Base-by-base conservation (phyloP, 2,888 invertebrate genomes). In the Tachina grossa region DNA sequence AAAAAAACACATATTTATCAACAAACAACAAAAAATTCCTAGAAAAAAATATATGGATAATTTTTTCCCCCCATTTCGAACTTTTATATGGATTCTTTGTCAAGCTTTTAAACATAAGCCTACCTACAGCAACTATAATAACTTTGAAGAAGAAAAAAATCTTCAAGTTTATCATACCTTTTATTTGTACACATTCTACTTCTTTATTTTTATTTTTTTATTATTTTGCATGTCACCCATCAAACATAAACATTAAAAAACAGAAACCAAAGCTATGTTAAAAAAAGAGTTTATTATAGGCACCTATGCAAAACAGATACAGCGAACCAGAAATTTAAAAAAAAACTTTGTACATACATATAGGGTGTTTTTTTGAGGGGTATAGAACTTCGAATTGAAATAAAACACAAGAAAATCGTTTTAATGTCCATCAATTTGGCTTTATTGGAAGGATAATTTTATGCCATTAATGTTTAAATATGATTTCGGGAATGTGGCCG, bases 71-170 rank as follows among this genome's bases (percentile, higher is more conserved):
- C 5, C 11, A 55, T 53, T 9, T 71, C n/a, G 0, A 43, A 19
- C 31, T 71, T 65, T 76, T 76, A 19, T 76, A 66, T 65, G 75
- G 75, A 16, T 76, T 76, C 76, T 76, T 76, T 47, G 76, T 9
- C 61, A 51, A 59, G 61, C 19, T 49, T 41, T 49, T 13, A 66
- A 31, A 55, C 45, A 66, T 76, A 76, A 63, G 47, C 51, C 63
- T 63, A 66, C 16, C 31, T 31, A 55, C 43, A 61, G n/a, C 59
- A 78, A 63, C 49, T 14, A 45, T 13, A 63, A 53, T 13, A 63
- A 76, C 71, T 71, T 71, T 53, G 16, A 65, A 31, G 4, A 1
- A 63, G n/a, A 14, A 47, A 45, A 39, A 51, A n/a, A 75, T 53
- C 8, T 51, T 63, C 41, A 63, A 53, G 63, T 75, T 75, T 59